Percentiles rank a stretch among this genome's conserved stretches.
Evolutionary conservation across 2,888 invertebrate species (phyloP).

Genomic region (Agonopterix arenella): DNA sequence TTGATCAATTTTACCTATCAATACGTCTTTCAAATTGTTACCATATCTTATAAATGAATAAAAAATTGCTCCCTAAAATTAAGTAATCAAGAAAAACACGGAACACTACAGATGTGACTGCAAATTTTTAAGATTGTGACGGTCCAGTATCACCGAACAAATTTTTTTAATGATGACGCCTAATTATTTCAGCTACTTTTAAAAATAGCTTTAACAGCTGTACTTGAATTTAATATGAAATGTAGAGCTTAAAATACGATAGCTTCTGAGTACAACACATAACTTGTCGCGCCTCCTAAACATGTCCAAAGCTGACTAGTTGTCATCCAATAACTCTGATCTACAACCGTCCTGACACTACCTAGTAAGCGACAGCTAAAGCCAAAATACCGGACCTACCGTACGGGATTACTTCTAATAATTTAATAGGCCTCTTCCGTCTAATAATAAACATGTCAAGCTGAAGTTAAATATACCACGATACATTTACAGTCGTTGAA

Average conservation of each 20-base stretch:
- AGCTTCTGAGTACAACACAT: conserved; percentile 7
- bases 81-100: too few relatives aligned
- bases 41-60: too few relatives aligned
- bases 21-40: too few relatives aligned
- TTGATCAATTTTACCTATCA: too few relatives aligned
- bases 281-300: conserved; percentile 44
- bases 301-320: conserved; percentile 44
- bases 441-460: conserved; percentile 73
- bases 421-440: conserved; percentile 70
- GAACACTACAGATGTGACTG: too few relatives aligned
- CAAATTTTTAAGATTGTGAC: too few relatives aligned
- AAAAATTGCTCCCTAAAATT: too few relatives aligned
- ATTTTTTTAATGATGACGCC: too few relatives aligned
- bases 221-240: not conserved
- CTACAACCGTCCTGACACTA: conserved; percentile 25
- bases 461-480: conserved; percentile 56
- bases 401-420: conserved; percentile 63
- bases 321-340: conserved; percentile 46
- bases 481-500: conserved; percentile 20
- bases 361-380: conserved; percentile 40
- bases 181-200: too few relatives aligned
- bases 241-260: not conserved
- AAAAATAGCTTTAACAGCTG: too few relatives aligned
- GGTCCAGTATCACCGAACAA: too few relatives aligned
- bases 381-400: conserved; percentile 61